Percentiles rank a stretch among this genome's conserved stretches.
phyloP scores from a whole-genome alignment of 2,797 vertebrate genomes.

The Falco naumanni region DNA sequence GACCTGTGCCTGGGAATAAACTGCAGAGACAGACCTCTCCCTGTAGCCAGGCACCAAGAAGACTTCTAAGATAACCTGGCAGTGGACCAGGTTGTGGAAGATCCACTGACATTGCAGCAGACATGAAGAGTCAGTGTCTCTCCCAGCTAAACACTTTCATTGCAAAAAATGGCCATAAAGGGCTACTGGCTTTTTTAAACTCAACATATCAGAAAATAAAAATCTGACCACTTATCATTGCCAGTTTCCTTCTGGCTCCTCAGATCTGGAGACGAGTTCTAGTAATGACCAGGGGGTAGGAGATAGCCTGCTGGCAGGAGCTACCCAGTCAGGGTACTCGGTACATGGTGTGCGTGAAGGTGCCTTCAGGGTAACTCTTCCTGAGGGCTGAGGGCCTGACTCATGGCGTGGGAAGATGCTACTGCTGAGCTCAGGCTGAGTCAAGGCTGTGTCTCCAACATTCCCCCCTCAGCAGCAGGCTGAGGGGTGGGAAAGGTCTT shows the following conservation, averaged over 20 bases:
- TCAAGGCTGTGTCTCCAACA: too few species aligned
- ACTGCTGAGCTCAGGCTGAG: too few species aligned
- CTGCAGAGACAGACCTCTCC: not conserved
- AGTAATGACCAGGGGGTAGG: not conserved
- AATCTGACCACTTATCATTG: not conserved
- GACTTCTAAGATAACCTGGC: not conserved
- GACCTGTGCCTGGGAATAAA: not conserved
- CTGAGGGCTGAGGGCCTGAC: not conserved
- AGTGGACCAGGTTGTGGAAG: too few species aligned
- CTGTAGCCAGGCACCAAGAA: not conserved
- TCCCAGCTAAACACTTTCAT: not conserved
- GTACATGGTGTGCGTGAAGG: too few species aligned
- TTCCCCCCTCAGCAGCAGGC: too few species aligned
- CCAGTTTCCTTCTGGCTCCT: not conserved
- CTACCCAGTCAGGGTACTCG: not conserved
- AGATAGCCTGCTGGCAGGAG: not conserved
- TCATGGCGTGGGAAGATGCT: not conserved
- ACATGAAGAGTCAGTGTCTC: not conserved
- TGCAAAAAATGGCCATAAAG: not conserved
- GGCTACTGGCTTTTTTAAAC: not conserved
- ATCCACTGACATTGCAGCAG: not conserved
- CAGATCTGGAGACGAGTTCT: not conserved
- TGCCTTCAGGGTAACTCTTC: not conserved
- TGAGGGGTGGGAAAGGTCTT: too few species aligned
- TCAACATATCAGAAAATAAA: not conserved